Percentiles rank a stretch among this genome's conserved stretches.
These are phyloP conservation scores for Muntiacus reevesi DNA, from an alignment of 2,113 vertebrate genomes.

Conservation along the genomic window DNA sequence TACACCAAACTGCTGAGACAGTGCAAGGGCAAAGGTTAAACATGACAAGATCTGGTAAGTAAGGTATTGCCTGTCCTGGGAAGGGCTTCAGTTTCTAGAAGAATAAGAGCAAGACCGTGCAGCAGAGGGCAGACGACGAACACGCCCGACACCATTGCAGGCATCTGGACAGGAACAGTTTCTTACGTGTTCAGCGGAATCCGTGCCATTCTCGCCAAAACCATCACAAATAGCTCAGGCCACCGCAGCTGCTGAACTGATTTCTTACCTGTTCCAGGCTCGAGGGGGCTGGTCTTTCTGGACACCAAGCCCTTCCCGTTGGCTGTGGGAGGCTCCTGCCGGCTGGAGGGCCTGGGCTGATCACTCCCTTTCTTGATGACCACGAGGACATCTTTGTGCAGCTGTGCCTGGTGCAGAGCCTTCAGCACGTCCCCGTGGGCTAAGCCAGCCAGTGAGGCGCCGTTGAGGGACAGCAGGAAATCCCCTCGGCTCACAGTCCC, in stretches of 20 bases:
- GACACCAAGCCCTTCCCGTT: slow-evolving; percentile 66
- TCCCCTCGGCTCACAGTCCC: slow-evolving; percentile 91
- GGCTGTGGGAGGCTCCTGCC: slow-evolving; percentile 71
- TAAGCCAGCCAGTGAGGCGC: slow-evolving; percentile 82
- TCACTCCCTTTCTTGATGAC: slow-evolving; percentile 85
- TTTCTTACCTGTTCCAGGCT: slow-evolving; percentile 82
- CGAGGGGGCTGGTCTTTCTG: slow-evolving; percentile 72
- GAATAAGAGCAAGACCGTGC: not conserved
- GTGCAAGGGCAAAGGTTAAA: not conserved
- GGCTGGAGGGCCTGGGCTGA: slow-evolving; percentile 61
- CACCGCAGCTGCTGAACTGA: slow-evolving; percentile 57
- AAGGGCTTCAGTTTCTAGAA: not conserved
- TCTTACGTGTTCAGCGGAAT: not conserved
- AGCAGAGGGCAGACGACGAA: not conserved
- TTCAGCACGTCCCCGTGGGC: slow-evolving; percentile 89
- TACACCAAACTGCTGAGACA: not conserved
- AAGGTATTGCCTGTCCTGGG: not conserved
- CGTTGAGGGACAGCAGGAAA: slow-evolving; percentile 90
- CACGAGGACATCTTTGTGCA: slow-evolving; percentile 83
- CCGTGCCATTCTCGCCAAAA: not conserved
- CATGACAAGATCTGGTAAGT: not conserved
- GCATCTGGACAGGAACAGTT: not conserved
- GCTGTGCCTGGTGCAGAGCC: slow-evolving; percentile 88
- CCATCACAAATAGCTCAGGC: not conserved
- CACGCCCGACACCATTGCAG: rapidly evolving